Conservation (phyloP, 1,140 invertebrate species). For the Drosophila santomea region DNA sequence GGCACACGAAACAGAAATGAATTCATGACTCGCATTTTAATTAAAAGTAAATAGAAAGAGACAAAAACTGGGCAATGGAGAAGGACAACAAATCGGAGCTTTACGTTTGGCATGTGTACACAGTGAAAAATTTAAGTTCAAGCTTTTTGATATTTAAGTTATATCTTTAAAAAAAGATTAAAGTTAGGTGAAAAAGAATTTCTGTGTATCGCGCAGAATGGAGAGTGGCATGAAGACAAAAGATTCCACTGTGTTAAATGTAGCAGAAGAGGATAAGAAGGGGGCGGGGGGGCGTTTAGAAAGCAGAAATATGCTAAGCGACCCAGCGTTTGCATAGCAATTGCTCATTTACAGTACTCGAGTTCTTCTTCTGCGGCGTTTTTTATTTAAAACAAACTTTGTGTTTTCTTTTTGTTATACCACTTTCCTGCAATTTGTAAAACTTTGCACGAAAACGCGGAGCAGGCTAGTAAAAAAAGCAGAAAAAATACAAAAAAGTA, state of each 20-base stretch:
- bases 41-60: constrained; percentile 77
- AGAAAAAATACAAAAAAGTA: background rate
- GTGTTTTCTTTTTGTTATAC: constrained; percentile 26
- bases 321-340: constrained; percentile 75
- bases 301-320: constrained; percentile 79
- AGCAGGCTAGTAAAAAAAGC: constrained; percentile 5
- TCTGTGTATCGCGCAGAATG: constrained; percentile 11
- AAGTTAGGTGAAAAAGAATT: background rate
- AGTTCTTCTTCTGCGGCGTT: constrained; percentile 21
- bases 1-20: constrained; percentile 38
- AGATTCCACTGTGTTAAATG: constrained; percentile 60
- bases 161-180: background rate
- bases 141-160: background rate
- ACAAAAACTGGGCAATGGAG: constrained; percentile 12
- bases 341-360: constrained; percentile 66
- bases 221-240: background rate
- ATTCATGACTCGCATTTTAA: constrained; percentile 80
- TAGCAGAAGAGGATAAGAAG: constrained; percentile 50
- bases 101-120: constrained; percentile 29
- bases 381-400: constrained; percentile 47
- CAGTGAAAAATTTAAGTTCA: background rate
- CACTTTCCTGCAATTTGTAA: constrained; percentile 45
- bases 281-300: constrained; percentile 63
- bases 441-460: constrained; percentile 37
- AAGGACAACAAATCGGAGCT: constrained; percentile 2